Conservation (phyloP, 2,113 vertebrate genomes). For the Cepphus grylle region DNA sequence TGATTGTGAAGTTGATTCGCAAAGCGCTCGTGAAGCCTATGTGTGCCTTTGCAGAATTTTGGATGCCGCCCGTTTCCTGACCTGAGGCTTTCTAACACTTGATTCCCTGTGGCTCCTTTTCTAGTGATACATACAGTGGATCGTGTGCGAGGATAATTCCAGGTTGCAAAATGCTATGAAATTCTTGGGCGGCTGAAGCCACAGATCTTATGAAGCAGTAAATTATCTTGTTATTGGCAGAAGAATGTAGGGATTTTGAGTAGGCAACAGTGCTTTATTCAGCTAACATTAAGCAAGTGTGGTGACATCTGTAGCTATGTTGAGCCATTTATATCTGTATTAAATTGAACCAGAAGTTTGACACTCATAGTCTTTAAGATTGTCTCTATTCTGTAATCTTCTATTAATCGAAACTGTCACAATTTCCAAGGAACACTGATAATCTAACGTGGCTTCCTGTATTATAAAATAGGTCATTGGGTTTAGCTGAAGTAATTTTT, state of each 20-base stretch:
- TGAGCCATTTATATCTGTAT: background rate
- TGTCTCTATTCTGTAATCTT: background rate
- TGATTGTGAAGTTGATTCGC: background rate
- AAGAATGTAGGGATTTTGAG: background rate
- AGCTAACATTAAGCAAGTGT: background rate
- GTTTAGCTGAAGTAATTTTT: slow-evolving; percentile 5
- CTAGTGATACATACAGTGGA: background rate
- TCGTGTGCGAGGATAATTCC: background rate
- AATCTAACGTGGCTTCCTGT: background rate
- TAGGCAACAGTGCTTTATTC: background rate
- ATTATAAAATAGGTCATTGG: background rate
- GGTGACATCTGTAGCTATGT: background rate
- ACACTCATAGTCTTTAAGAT: background rate
- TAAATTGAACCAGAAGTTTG: background rate
- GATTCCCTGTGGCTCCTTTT: background rate
- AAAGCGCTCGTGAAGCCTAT: background rate
- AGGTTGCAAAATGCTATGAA: background rate
- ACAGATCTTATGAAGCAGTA: background rate
- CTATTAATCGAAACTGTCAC: background rate
- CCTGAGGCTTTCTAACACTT: background rate
- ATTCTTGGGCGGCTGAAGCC: background rate
- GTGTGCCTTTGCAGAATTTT: background rate
- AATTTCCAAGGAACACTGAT: background rate
- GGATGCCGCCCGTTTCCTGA: background rate
- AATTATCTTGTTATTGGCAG: background rate